Base-by-base conservation (phyloP, 2,888 invertebrate species). In the Lepidocyrtoides sp. region DNA sequence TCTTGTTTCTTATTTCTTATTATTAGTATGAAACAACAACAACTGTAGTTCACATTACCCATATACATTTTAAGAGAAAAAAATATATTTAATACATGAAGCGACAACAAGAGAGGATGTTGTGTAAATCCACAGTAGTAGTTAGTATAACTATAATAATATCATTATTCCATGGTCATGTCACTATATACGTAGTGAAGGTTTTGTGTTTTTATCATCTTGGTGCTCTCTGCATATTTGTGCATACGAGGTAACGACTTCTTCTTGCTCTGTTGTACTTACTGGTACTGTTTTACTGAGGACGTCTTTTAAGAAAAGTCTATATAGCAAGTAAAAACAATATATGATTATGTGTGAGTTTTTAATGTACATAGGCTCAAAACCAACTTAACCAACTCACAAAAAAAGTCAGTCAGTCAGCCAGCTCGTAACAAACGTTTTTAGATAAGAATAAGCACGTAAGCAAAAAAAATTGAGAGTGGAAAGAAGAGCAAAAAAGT, bases 361-460 rank as follows among this genome's bases (percentile, higher is more conserved):
- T 81, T 79, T 79, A 63, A 60, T 81, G 79, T 48, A 29, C 72
- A 20, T 26, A 54, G 41, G 44, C 23, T 32, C 17, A 20, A 60
- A 0, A n/a, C 1, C 5, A 48, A 10, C n/a, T n/a, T n/a, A n/a
- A n/a, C n/a, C n/a, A n/a, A n/a, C n/a, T n/a, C n/a, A n/a, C n/a
- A n/a, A n/a, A n/a, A 23, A 72, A 44, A 75, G 26, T 75, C 75
- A 69, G 75, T 75, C 75, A 48, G 75, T 66, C 29, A 66, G 66
- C 2, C 26, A 48, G 44, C 41, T 44, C 75, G 12, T 44, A n/a
- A 75, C n/a, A 75, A 75, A 75, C 1, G 12, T 75, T 48, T 29
- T 4, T 75, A 51, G 75, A 83, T 83, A 83, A 83, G 83, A 83
- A 82, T 41, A 23, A 82, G 44, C 82, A 82, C 63, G 63, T 82